Evolutionary conservation across 1,140 invertebrate genomes (phyloP), one percentile per base, ranked within the genome.

Genomic region (Rhizoglyphus robini): DNA sequence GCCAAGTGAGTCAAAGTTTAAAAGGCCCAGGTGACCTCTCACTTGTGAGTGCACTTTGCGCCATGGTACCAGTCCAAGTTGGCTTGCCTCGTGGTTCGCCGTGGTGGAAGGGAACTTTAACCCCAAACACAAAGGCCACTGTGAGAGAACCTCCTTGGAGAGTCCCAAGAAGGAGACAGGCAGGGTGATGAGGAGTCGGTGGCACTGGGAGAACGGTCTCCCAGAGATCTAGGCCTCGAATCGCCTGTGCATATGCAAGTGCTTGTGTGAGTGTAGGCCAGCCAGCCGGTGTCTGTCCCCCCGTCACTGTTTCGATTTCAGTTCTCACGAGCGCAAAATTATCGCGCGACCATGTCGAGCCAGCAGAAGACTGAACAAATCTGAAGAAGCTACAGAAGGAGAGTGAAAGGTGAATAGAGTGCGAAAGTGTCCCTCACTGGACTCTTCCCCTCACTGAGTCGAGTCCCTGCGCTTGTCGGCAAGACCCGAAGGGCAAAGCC

Each of bases 141-240:
- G 36, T 11, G 18, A 8, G 18, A 41, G 36, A 41, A 41, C 8
- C n/a, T n/a, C n/a, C n/a, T n/a, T n/a, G n/a, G 8, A 41, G 18
- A 41, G 36, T 41, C 36, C 36, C 8, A 41, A 41, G 36, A 41
- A 41, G 36, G 8, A 41, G 8, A 41, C 36, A 41, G 18, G 36
- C 36, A 11, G 18, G n/a, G n/a, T n/a, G n/a, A n/a, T n/a, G n/a
- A n/a, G n/a, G n/a, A n/a, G n/a, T n/a, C n/a, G n/a, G n/a, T n/a
- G n/a, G n/a, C 36, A 41, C 8, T 41, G 36, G 18, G 8, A 8
- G 36, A 41, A 41, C 36, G 36, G 18, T 11, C 51, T 54, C 51
- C 51, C 51, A 54, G 51, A 54, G 51, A 54, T 54, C 51, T 54
- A 54, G 51, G 51, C 51, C 51, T 54, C 51, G 20, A 8, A 11